Percentiles rank a stretch among this genome's conserved stretches.
phyloP scores from a whole-genome alignment of 2,888 invertebrate species.

The Drosophila helvetica region DNA sequence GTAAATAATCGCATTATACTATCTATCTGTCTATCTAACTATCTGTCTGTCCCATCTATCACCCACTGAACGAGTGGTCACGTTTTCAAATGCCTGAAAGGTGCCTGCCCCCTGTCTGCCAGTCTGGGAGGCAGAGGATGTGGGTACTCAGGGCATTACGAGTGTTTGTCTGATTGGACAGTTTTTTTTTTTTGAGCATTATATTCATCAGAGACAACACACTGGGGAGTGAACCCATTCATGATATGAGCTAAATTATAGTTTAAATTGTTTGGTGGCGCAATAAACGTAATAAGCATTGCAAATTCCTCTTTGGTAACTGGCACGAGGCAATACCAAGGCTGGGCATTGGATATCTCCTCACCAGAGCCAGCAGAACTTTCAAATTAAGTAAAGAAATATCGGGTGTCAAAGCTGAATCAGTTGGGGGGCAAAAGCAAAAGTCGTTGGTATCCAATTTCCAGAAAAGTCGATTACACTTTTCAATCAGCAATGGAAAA shows the following conservation, averaged over 20 bases:
- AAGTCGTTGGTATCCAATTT: neutral
- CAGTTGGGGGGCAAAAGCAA: too few relatives aligned
- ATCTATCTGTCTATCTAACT: neutral
- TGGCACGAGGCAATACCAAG: conserved; percentile 8
- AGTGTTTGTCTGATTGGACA: neutral
- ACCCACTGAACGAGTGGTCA: conserved; percentile 33
- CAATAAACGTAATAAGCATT: neutral
- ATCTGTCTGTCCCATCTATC: neutral
- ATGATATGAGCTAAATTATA: neutral
- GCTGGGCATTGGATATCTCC: conserved; percentile 14
- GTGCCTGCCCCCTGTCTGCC: neutral
- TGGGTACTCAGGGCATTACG: neutral
- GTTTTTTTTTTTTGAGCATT: neutral
- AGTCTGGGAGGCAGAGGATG: neutral
- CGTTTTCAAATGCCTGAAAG: conserved; percentile 29
- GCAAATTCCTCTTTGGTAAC: conserved; percentile 10
- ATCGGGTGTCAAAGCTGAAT: neutral
- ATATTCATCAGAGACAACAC: too few relatives aligned
- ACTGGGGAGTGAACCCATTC: neutral
- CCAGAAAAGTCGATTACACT: neutral
- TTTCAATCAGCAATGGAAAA: neutral
- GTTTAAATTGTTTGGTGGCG: neutral
- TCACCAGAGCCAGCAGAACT: neutral
- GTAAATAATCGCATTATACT: conserved; percentile 60
- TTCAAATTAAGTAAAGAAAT: neutral